Conservation (phyloP, 2,113 vertebrate species). For the Nanorana parkeri region DNA sequence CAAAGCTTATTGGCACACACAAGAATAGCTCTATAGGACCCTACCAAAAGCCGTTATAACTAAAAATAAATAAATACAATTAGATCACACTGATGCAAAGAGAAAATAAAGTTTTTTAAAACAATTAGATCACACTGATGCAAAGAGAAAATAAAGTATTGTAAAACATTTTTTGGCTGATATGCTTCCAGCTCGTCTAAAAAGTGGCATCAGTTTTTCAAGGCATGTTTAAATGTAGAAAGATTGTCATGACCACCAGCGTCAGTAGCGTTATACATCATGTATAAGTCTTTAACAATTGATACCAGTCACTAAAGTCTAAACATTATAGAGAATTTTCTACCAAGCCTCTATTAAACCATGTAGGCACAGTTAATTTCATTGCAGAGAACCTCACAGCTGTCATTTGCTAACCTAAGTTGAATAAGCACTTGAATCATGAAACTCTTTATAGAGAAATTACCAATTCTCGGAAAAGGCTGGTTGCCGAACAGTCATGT, state of each 20-base stretch:
- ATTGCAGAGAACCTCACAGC: constrained; percentile 20
- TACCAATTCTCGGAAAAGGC: constrained; percentile 27
- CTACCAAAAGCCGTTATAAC: no score
- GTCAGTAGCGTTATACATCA: constrained; percentile 15
- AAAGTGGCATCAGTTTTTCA: constrained; percentile 10
- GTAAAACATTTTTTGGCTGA: background rate
- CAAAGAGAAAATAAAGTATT: background rate
- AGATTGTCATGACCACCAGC: constrained; percentile 48
- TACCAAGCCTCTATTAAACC: constrained; percentile 30
- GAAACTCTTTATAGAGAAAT: constrained; percentile 34
- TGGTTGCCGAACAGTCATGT: constrained; percentile 2
- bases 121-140: no score
- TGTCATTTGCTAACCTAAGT: constrained; percentile 22
- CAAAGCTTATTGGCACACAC: no score
- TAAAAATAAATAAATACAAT: no score
- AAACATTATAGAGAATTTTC: constrained; percentile 35
- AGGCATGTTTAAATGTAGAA: constrained; percentile 8
- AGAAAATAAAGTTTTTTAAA: no score
- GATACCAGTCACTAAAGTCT: constrained; percentile 11
- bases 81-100: no score
- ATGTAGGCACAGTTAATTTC: constrained; percentile 22
- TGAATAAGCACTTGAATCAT: constrained; percentile 44
- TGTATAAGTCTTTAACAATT: background rate
- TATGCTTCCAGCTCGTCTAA: background rate
- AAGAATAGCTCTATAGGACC: no score